These are phyloP conservation scores for Fragum fragum DNA, from an alignment of 2,888 invertebrate species.

Conservation along the genomic window DNA sequence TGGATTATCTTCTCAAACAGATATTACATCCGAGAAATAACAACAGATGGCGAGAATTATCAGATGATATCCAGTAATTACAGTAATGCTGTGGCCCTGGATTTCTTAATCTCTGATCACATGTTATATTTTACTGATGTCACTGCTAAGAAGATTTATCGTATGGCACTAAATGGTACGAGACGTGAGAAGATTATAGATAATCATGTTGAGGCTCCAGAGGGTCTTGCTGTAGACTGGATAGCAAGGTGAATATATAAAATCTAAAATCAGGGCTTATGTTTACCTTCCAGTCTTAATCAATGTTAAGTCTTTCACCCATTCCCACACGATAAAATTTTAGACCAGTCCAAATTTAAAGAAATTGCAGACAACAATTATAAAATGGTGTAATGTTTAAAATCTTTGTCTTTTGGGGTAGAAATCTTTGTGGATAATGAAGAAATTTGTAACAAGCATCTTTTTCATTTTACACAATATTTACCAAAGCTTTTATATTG, in stretches of 20 bases:
- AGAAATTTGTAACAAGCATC: no score
- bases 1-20: slow-evolving; percentile 91
- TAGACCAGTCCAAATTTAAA: no score
- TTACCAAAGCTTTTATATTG: no score
- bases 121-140: slow-evolving; percentile 83
- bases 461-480: no score
- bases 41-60: slow-evolving; percentile 94
- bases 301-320: no score
- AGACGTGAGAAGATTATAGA: slow-evolving; percentile 78
- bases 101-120: slow-evolving; percentile 80
- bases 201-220: slow-evolving; percentile 77
- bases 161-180: slow-evolving; percentile 86
- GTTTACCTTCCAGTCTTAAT: no score
- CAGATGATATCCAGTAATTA: slow-evolving; percentile 96
- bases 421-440: no score
- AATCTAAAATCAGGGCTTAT: no score
- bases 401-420: no score
- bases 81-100: slow-evolving; percentile 94
- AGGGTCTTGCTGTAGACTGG: slow-evolving; percentile 89
- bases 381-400: no score
- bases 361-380: no score
- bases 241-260: slow-evolving; percentile 88
- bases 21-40: slow-evolving; percentile 98
- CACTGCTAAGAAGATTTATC: slow-evolving; percentile 76
- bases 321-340: no score